phyloP scores from a whole-genome alignment of 2,797 vertebrate genomes.

The Chelonia mydas region DNA sequence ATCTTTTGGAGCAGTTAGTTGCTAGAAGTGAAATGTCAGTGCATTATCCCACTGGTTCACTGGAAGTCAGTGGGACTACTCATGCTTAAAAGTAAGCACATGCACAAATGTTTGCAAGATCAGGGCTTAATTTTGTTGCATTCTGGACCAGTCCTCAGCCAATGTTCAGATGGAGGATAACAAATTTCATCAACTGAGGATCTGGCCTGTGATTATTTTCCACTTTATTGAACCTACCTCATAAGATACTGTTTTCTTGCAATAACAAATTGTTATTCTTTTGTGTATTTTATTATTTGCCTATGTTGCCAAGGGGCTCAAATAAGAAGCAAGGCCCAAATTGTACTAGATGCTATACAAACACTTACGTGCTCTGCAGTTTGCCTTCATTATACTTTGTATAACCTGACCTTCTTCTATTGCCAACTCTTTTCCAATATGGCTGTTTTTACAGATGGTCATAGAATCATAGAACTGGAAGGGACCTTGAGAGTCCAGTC shows the following conservation, averaged over 20 bases:
- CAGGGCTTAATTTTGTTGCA: conserved; percentile 43
- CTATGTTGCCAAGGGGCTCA: neutral
- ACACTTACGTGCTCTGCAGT: neutral
- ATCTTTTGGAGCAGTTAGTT: conserved; percentile 56
- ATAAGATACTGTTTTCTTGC: conserved; percentile 24
- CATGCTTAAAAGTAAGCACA: conserved; percentile 44
- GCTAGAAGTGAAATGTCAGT: conserved; percentile 64
- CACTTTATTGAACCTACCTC: neutral
- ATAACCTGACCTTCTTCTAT: conserved; percentile 44
- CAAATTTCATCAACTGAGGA: neutral
- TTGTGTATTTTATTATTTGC: conserved; percentile 7
- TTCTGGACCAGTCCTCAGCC: conserved; percentile 4
- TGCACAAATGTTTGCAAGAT: conserved; percentile 21
- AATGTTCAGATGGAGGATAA: neutral
- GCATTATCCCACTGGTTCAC: conserved; percentile 18
- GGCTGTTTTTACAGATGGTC: conserved; percentile 28
- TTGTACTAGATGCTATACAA: neutral
- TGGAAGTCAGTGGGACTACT: conserved; percentile 49
- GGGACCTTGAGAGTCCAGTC: no score
- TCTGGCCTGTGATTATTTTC: conserved; percentile 12
- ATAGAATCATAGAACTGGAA: no score
- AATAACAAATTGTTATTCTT: neutral
- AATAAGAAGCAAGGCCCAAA: neutral
- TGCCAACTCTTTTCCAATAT: conserved; percentile 26
- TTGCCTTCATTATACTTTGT: neutral